Base-by-base conservation (phyloP, 35 echinoderm and acorn worm genomes). In the Holothuria glaberrima region DNA sequence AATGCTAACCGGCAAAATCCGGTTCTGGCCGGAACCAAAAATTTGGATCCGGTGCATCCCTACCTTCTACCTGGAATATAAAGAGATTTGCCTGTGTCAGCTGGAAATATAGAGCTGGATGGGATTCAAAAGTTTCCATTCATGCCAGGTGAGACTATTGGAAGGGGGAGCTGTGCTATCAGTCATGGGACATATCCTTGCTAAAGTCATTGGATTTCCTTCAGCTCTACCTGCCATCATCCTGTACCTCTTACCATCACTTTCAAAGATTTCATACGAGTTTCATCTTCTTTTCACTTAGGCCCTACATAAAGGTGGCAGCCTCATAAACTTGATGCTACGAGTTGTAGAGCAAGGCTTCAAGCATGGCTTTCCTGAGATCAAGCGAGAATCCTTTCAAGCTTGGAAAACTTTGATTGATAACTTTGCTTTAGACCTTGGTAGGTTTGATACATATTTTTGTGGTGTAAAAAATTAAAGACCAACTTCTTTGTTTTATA, bases 371-470 rank as follows among this genome's bases (percentile, higher is more conserved):
- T 83, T 67, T 31, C 71, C 96, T n/a, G 93, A 98, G 24, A 82
- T 98, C 50, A 94, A 94, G 63, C 80, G 77, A 27, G 91, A 91
- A 19, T 34, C 96, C 10, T 98, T 92, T 86, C 48, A 88, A 22
- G 85, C 90, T 30, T 98, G 96, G 96, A 89, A 83, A 30, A 80
- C 89, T 26, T 88, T 98, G 64, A 98, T 98, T 75, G 93, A 98
- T 57, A 98, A 98, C 84, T 94, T 98, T 63, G 88, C 87, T 26
- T 68, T 94, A 29, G 96, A 98, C 58, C 80, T 88, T 44, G 96
- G 96, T 98, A 74, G 72, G 88, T 78, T 48, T 48, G 0, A 54
- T 54, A 5, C 50, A 54, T 54, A 54, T 14, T 17, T 7, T 41
- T 41, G 36, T 41, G 36, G 7, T 4, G 2, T 41, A n/a, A n/a